Evolutionary conservation across 1,140 invertebrate species (phyloP), one percentile per base, ranked within the genome.

Genomic region (Dufourea novaeangliae): DNA sequence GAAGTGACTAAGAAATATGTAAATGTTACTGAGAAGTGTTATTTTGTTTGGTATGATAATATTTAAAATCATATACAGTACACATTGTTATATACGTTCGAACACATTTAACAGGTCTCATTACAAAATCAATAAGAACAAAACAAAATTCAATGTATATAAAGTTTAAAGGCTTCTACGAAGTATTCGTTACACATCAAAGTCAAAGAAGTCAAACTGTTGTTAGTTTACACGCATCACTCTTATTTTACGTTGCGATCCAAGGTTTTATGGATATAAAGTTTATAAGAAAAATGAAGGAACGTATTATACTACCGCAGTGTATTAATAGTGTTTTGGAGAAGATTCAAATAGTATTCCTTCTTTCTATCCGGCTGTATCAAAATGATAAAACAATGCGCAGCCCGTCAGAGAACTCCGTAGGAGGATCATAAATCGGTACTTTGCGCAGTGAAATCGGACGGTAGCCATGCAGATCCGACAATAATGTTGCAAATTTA

Each of bases 401-500:
- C 2, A 34, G 32, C 50, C 50, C 17, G 37, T 37, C 20, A 37
- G 14, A 4, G 52, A 27, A 20, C 10, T 32, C 44, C 39, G 54
- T 32, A 11, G 54, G 34, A 59, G 12, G 39, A 32, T 52, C 57
- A 37, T 71, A 71, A 77, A 71, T 77, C 44, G 66, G 67, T 62
- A 61, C 12, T 62, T 62, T 29, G 41, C 10, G 20, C 12, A 22
- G 6, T 7, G 44, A 71, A 62, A 77, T 25, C 14, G 25, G 25
- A 66, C 22, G 50, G 63, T 76, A 80, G 72, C 72, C 64, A 37
- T 56, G 25, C 50, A 29, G 61, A 61, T 73, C 50, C 52, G 52
- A 74, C 74, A 81, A 78, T 78, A 81, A 82, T 34, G 41, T 80
- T 41, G 46, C 20, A 52, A 85, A 66, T 86, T 85, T 85, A 86